Evolutionary conservation across 2,797 vertebrate species (phyloP), one percentile per base, ranked within the genome.

Genomic region (Aplochiton taeniatus): DNA sequence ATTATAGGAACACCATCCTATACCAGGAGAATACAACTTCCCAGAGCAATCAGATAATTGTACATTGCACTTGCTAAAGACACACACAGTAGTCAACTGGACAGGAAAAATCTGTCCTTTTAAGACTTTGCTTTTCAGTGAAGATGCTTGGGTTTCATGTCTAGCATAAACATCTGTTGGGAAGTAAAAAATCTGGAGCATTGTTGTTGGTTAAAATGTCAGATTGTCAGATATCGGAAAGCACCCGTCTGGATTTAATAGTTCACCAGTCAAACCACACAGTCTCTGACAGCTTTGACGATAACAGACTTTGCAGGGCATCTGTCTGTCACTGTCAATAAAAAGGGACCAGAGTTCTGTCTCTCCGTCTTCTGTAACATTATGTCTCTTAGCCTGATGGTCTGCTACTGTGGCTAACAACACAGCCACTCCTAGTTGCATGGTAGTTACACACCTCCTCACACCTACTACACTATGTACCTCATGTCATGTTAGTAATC

Each of bases 401-500:
- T 70, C 77, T 16, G 0, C 70, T 67, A 76, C 31, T 31, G 31
- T 6, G 2, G 31, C 63, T 20, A 6, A 31, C n/a, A n/a, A n/a
- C n/a, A 31, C 31, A 31, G 31, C 31, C 31, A 31, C 31, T 31
- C 31, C 31, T 31, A 31, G 31, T 31, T 2, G 31, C 76, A 82
- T 79, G 85, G 74, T 78, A 41, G 68, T 76, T 62, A 72, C 67
- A 80, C 74, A n/a, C 85, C 82, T 85, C 51, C 52, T 11, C 63
- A 11, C 41, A 3, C 18, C 74, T 58, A 47, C 75, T 72, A 9
- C 70, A 62, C 42, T 84, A 58, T 84, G 86, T 80, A 74, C 74
- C 66, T 65, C 0, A 74, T 60, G 69, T 80, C 48, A 60, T 50
- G 73, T 72, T 77, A 72, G 74, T 74, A 61, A 70, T 58, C 58